phyloP scores from a whole-genome alignment of 2,113 vertebrate genomes.

The Pardalotus punctatus region DNA sequence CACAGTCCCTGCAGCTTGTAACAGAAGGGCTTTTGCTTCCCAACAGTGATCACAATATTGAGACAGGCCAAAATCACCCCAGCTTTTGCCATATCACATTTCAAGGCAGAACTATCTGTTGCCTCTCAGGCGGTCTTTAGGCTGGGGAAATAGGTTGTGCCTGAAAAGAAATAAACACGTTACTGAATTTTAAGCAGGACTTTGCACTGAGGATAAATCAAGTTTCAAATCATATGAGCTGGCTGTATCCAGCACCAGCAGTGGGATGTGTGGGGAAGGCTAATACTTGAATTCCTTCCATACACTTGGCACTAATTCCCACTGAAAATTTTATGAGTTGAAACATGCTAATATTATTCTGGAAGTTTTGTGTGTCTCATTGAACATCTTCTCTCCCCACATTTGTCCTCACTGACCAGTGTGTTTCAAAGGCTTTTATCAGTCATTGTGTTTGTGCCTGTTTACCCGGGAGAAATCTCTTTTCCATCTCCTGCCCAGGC shows the following conservation, averaged over 20 bases:
- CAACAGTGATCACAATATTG: not conserved
- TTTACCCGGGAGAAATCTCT: not conserved
- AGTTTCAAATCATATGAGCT: not conserved
- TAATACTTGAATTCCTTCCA: not conserved
- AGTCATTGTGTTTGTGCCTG: not conserved
- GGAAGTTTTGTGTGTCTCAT: not conserved
- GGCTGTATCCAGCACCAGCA: not conserved
- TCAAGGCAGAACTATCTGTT: constrained; percentile 54
- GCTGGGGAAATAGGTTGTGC: not conserved
- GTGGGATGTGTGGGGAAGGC: not conserved
- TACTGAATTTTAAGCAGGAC: constrained; percentile 42
- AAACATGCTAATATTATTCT: not conserved
- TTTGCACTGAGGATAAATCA: constrained; percentile 29
- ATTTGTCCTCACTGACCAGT: not conserved
- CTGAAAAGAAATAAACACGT: not conserved
- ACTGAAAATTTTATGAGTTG: not conserved
- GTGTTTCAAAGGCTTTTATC: not conserved
- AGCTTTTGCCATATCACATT: constrained; percentile 35
- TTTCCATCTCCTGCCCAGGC: not conserved
- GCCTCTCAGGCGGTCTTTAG: constrained; percentile 39
- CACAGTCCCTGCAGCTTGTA: not conserved
- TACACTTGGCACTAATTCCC: not conserved
- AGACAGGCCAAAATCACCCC: not conserved
- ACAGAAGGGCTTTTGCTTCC: not conserved
- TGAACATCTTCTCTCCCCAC: not conserved